Evolutionary conservation across 1,140 invertebrate genomes (phyloP).

Genomic region (Lordiphosa clarofinis): DNA sequence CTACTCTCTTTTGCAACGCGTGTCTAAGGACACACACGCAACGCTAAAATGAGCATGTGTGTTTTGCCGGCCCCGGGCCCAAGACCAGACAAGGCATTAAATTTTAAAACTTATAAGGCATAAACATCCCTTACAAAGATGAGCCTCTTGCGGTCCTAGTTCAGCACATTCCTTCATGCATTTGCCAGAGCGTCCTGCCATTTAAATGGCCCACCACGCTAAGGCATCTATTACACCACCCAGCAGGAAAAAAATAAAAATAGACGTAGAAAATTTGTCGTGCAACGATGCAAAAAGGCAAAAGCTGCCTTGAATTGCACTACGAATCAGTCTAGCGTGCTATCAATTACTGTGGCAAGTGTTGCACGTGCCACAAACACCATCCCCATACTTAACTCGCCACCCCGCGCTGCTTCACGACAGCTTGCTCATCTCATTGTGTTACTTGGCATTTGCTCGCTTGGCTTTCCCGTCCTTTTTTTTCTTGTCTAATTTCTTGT

Average conservation of each 20-base stretch:
- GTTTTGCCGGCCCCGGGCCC: no score
- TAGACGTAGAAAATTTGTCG: constrained; percentile 48
- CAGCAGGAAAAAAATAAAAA: constrained; percentile 5
- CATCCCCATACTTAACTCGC: constrained; percentile 17
- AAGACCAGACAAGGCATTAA: no score
- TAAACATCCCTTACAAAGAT: no score
- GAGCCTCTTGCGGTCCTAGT: neutral
- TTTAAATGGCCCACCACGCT: constrained; percentile 16
- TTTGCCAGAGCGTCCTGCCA: constrained; percentile 3
- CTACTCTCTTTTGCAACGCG: no score
- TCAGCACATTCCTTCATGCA: constrained; percentile 2
- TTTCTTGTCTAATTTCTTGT: constrained; percentile 56
- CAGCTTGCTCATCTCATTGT: constrained; percentile 70
- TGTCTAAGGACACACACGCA: no score
- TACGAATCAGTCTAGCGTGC: constrained; percentile 73
- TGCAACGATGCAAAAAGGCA: constrained; percentile 30
- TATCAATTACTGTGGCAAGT: constrained; percentile 77
- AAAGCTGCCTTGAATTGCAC: constrained; percentile 53
- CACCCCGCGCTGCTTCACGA: constrained; percentile 9
- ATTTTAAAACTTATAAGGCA: no score
- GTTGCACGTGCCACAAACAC: constrained; percentile 67
- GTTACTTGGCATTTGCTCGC: constrained; percentile 53
- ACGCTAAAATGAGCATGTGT: no score
- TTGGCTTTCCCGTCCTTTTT: constrained; percentile 40
- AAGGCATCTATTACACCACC: constrained; percentile 12